Evolutionary conservation across 2,888 invertebrate genomes (phyloP), one percentile per base, ranked within the genome.

Genomic region (Dasypogon diadema): DNA sequence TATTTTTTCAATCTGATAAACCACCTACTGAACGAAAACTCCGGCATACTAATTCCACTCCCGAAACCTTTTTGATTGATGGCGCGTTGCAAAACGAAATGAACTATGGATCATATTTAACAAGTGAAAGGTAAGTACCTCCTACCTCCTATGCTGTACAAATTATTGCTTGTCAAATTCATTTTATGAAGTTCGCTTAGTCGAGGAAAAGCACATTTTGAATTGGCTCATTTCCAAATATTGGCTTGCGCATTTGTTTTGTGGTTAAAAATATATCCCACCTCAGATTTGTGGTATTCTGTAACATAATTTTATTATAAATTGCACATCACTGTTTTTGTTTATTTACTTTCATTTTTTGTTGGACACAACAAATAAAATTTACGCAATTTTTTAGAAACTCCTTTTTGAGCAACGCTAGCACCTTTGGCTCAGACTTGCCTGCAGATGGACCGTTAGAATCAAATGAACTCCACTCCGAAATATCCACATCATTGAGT

Each of bases 1-100:
- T 85, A 74, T 80, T 84, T 34, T 83, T 85, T 14, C 84, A 83
- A 65, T 83, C 82, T 74, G 82, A 82, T 37, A 68, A 26, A 16
- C 21, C 26, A 22, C 16, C 81, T 56, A 83, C 80, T 65, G 81
- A 84, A 14, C 84, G 82, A 76, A 83, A 84, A 2, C 78, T 85
- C 75, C 83, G 85, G 14, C 85, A 84, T 46, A 85, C 85, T 0
- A 84, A 83, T 77, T 85, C 85, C 10, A 84, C 84, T 0, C 85
- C 85, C 2, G 85, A 85, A 77, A 82, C 85, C 12, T 84, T 85
- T 76, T 80, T 81, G 10, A 80, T 80, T 6, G 81, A 83, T 60
- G 80, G 83, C 8, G 78, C 81, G 14, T 80, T 80, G 80, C 68
- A 80, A 81, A n/a, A 83, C 84, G 60, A 81, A 83, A 80, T 83